Conservation (phyloP, 1,140 invertebrate species). For the Mylabris phalerata region DNA sequence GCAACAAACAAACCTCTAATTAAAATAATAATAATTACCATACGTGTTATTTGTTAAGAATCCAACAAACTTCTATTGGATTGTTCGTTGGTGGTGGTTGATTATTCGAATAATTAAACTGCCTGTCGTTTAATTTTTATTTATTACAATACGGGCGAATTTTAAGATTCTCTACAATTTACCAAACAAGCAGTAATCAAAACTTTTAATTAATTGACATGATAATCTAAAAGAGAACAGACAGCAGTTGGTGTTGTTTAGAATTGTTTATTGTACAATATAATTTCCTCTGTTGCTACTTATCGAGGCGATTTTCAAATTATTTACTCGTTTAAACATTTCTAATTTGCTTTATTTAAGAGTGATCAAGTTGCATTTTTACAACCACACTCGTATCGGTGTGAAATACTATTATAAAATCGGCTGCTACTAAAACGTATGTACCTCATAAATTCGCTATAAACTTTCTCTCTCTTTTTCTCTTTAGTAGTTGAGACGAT, state of each 20-base stretch:
- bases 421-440: conserved; percentile 4
- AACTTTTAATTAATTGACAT: too few relatives aligned
- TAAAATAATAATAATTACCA: conserved; percentile 20
- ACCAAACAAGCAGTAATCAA: too few relatives aligned
- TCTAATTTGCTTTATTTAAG: too few relatives aligned
- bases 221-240: too few relatives aligned
- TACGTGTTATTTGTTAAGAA: conserved; percentile 7
- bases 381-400: background rate
- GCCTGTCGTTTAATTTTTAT: background rate
- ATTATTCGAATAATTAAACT: conserved; percentile 10
- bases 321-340: too few relatives aligned
- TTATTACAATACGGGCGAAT: too few relatives aligned
- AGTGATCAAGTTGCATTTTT: background rate
- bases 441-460: conserved; percentile 17
- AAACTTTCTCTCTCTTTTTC: conserved; percentile 21
- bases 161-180: too few relatives aligned
- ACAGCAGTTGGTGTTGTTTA: too few relatives aligned
- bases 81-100: background rate
- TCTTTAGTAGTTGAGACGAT: conserved; percentile 6
- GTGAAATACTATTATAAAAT: conserved; percentile 3
- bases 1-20: conserved; percentile 17
- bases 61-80: background rate
- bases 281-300: too few relatives aligned
- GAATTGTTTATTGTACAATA: too few relatives aligned
- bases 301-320: too few relatives aligned